These are phyloP conservation scores for Tromatobia lineatoria DNA, from an alignment of 2,888 invertebrate species.

Conservation along the genomic window DNA sequence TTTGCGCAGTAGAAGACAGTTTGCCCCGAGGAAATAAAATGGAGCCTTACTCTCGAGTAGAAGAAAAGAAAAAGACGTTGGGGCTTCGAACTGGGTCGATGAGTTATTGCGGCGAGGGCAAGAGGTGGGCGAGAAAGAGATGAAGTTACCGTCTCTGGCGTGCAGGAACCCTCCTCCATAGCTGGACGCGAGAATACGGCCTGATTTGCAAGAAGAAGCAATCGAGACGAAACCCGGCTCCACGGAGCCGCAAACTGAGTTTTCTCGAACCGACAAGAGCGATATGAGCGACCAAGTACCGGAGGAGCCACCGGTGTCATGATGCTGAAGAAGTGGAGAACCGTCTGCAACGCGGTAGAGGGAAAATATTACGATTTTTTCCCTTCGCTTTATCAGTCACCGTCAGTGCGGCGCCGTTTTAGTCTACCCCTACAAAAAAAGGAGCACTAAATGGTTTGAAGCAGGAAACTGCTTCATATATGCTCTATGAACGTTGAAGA, in stretches of 20 bases:
- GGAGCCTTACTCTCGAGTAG: conserved; percentile 1
- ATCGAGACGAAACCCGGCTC: conserved; percentile 51
- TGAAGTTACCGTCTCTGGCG: conserved; percentile 37
- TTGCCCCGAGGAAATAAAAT: conserved; percentile 25
- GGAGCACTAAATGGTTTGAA: not conserved
- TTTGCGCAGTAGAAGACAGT: conserved; percentile 1
- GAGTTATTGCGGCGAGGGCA: conserved; percentile 63
- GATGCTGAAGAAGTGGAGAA: conserved; percentile 25
- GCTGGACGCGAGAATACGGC: conserved; percentile 40
- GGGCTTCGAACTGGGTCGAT: conserved; percentile 65
- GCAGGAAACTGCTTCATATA: not conserved
- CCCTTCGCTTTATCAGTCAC: not conserved
- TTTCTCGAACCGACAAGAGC: conserved; percentile 21
- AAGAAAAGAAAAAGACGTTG: conserved; percentile 21
- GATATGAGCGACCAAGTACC: conserved; percentile 9
- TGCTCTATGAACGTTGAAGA: not conserved
- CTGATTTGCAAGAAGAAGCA: conserved; percentile 61
- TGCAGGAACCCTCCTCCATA: conserved; percentile 20
- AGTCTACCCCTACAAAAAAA: not conserved
- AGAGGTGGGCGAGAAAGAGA: conserved; percentile 30
- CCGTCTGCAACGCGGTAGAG: not conserved
- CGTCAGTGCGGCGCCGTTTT: not conserved
- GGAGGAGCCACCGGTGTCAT: not conserved
- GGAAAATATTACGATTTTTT: conserved; percentile 38
- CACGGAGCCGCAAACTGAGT: conserved; percentile 14